Conservation (phyloP, 2,797 vertebrate species). For the Sebastes trivittatus region DNA sequence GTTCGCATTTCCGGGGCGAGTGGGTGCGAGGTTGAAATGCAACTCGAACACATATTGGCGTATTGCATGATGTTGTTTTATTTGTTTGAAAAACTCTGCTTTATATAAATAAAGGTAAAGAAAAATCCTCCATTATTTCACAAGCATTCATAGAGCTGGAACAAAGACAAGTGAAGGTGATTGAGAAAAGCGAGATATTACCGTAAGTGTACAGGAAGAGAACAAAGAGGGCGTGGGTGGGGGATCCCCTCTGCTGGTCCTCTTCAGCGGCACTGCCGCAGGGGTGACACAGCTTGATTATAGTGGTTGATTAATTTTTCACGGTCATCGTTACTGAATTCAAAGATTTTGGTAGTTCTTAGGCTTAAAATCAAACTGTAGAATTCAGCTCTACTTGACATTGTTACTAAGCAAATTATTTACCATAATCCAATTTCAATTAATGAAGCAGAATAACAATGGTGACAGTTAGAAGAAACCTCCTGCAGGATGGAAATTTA, state of each 20-base stretch:
- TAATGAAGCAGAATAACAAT: background rate
- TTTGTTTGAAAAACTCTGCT: background rate
- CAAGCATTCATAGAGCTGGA: background rate
- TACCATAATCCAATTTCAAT: background rate
- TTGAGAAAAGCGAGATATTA: slow-evolving; percentile 68
- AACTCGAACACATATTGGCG: background rate
- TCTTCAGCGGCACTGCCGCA: slow-evolving; percentile 51
- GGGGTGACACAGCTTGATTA: slow-evolving; percentile 58
- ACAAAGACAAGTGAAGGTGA: slow-evolving; percentile 24
- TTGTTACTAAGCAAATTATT: background rate
- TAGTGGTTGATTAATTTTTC: background rate
- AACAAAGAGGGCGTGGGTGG: slow-evolving; percentile 74
- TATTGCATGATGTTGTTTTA: background rate
- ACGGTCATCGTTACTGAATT: background rate
- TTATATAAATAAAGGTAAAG: background rate
- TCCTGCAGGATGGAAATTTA: background rate
- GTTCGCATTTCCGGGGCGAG: slow-evolving; percentile 46
- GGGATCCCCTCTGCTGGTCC: slow-evolving; percentile 74
- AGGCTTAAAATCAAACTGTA: background rate
- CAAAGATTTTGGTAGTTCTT: background rate
- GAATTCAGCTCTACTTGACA: background rate
- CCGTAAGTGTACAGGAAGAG: slow-evolving; percentile 81
- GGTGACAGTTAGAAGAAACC: background rate
- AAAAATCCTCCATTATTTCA: background rate
- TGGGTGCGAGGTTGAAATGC: slow-evolving; percentile 37